Evolutionary conservation across 1,140 invertebrate genomes (phyloP).

Genomic region (Calliopsis andreniformis): DNA sequence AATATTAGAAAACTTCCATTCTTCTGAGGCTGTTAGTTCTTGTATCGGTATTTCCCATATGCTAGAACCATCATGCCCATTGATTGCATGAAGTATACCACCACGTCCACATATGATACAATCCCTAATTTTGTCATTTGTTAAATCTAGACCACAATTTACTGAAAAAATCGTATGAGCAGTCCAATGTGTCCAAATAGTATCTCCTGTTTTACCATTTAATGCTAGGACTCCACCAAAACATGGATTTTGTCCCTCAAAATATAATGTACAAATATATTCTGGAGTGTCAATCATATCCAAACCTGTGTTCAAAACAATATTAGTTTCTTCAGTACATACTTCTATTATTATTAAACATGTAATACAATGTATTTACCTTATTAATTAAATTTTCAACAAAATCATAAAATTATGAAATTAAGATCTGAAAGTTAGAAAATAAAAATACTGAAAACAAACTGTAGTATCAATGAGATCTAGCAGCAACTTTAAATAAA

Average conservation of each 20-base stretch:
- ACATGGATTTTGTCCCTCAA: constrained; percentile 85
- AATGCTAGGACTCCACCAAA: constrained; percentile 90
- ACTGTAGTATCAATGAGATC: constrained; percentile 20
- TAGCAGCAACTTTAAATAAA: constrained; percentile 20
- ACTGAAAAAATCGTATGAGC: constrained; percentile 88
- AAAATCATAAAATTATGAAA: constrained; percentile 49
- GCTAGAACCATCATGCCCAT: constrained; percentile 85
- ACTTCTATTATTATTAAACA: not conserved
- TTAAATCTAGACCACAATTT: constrained; percentile 89
- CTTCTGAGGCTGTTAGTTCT: constrained; percentile 67
- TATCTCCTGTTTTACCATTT: constrained; percentile 87
- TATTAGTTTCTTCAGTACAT: not conserved
- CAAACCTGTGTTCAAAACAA: constrained; percentile 67
- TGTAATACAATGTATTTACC: constrained; percentile 45
- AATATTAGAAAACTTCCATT: constrained; percentile 81
- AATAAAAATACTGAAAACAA: constrained; percentile 50
- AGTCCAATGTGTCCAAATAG: constrained; percentile 90
- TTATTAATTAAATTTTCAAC: constrained; percentile 17
- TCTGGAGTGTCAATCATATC: constrained; percentile 71
- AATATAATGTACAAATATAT: constrained; percentile 86
- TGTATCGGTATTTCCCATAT: constrained; percentile 86
- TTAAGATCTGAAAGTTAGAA: constrained; percentile 54
- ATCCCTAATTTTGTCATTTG: constrained; percentile 86
- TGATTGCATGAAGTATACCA: constrained; percentile 88
- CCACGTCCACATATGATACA: constrained; percentile 88